Evolutionary conservation across 2,888 invertebrate species (phyloP), one percentile per base, ranked within the genome.

Genomic region (Macrophya annulata): DNA sequence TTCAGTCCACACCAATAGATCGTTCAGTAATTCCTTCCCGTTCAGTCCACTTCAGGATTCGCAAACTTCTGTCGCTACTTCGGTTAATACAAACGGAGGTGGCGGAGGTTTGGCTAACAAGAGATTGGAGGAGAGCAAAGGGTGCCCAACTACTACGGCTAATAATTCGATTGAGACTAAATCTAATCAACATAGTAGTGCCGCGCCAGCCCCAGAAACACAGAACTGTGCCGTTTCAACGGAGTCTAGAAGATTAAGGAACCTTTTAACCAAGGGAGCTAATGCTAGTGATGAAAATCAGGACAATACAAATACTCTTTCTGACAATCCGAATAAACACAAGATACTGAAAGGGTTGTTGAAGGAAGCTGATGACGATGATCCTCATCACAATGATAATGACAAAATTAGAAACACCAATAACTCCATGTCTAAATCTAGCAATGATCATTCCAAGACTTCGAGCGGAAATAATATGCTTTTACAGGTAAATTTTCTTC

Each of bases 321-420:
- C 90, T 65, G 93, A 94, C 87, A 93, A 90, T 85, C 94, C 94
- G 86, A 94, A 94, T 88, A 94, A 94, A 87, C 92, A 94, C 88
- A 93, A 94, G 89, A 95, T 96, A 91, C 92, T 96, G 87, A 95
- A 95, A 90, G 95, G 95, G 86, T 92, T 97, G 91, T 94, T 97
- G 87, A 96, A 96, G 90, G 96, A 96, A 90, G 95, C 95, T 85
- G 96, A 96, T 89, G 95, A 95, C 76, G 95, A 96, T 83, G 95
- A 95, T 79, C 95, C 94, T 86, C 93, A 94, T 92, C 94, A 92
- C 84, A 93, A 93, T 86, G 94, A 95, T 86, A 93, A 91, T 88
- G 91, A 93, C 87, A 94, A 93, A 89, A 89, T 94, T 91, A 91
- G 95, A 85, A 91, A 94, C 89, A 89, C 92, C 86, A 93, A 94